phyloP scores from a whole-genome alignment of 1,140 invertebrate species.

The Kradibia gibbosae region DNA sequence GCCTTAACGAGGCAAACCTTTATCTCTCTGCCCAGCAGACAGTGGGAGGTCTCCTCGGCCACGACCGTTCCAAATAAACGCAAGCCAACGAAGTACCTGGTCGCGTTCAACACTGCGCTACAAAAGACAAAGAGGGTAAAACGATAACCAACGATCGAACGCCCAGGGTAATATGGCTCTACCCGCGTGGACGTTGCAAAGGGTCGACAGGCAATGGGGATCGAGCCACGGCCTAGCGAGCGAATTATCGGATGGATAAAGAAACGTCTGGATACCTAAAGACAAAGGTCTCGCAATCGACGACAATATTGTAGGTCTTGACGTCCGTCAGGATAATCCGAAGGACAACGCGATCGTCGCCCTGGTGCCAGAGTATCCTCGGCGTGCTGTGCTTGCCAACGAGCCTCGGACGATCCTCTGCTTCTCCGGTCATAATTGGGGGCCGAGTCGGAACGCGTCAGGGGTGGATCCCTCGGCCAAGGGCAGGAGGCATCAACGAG shows the following conservation, averaged over 20 bases:
- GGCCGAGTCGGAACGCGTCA: no score
- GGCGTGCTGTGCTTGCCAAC: conserved; percentile 54
- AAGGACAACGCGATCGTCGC: conserved; percentile 59
- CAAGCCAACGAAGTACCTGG: conserved; percentile 59
- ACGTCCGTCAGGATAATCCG: conserved; percentile 64
- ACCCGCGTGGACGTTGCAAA: neutral
- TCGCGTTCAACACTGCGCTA: conserved; percentile 57
- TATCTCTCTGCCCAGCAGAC: conserved; percentile 63
- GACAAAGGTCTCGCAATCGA: conserved; percentile 57
- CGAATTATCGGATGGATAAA: no score
- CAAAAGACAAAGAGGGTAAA: conserved; percentile 50
- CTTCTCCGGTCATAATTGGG: neutral
- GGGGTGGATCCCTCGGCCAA: no score
- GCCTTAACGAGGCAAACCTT: conserved; percentile 63
- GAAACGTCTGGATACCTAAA: conserved; percentile 61
- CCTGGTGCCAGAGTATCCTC: conserved; percentile 66
- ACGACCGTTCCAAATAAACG: conserved; percentile 65
- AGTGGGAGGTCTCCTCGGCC: conserved; percentile 60
- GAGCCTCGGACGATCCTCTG: conserved; percentile 52
- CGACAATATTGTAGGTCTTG: conserved; percentile 59
- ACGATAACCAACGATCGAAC: neutral
- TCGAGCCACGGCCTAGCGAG: no score
- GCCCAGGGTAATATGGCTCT: neutral
- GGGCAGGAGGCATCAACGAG: no score
- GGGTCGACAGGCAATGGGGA: neutral